Conservation (phyloP, 2,888 invertebrate species). For the Sepiola atlantica region DNA sequence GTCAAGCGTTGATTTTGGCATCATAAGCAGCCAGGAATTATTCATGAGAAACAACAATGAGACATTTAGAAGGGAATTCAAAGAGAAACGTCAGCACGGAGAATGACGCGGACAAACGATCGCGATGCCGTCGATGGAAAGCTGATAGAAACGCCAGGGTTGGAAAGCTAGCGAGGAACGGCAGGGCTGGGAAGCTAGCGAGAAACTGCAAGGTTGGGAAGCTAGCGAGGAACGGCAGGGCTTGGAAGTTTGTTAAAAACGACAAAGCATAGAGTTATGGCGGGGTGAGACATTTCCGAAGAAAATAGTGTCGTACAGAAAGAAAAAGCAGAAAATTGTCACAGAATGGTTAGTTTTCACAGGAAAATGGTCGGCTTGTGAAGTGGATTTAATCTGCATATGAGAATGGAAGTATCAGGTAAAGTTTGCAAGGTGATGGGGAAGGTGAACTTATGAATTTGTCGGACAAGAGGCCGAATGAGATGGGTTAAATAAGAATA, state of each 20-base stretch:
- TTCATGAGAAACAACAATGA: conserved; percentile 4
- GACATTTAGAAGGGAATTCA: not conserved
- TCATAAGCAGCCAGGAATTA: not conserved
- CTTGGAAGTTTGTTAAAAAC: too few species aligned
- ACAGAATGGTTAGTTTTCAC: not conserved
- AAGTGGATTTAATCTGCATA: not conserved
- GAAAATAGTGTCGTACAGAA: not conserved
- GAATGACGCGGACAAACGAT: not conserved
- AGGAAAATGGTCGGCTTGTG: not conserved
- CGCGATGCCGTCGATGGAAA: not conserved
- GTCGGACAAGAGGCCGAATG: not conserved
- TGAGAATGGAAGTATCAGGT: not conserved
- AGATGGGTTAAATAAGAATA: too few species aligned
- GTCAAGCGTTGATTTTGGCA: not conserved
- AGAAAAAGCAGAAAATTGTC: not conserved
- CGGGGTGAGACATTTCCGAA: too few species aligned
- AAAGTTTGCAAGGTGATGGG: not conserved
- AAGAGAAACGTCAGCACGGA: not conserved
- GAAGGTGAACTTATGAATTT: not conserved
- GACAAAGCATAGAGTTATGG: too few species aligned
- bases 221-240: too few species aligned
- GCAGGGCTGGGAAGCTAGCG: too few species aligned
- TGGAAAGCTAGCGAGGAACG: not conserved
- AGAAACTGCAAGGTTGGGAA: too few species aligned
- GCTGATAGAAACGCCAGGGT: not conserved